A percentile compares a stretch with the other conserved stretches of the same genome.
Evolutionary conservation across 37 sponge, comb jelly and placozoan species (phyloP).

Genomic region (Ianthella basta): DNA sequence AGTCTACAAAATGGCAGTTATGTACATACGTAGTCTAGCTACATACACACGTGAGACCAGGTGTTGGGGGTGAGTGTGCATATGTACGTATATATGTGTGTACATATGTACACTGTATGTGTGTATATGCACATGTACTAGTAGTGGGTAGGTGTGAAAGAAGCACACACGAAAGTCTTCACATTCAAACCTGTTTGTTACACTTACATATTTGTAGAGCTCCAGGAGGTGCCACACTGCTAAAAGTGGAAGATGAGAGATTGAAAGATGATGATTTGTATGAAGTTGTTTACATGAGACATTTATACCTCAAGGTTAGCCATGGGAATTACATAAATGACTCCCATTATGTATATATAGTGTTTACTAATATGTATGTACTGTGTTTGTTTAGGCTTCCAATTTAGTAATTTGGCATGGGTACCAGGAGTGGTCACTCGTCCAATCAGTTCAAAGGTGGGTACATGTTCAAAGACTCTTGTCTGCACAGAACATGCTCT

Average conservation of each 20-base stretch:
- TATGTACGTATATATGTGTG: not conserved
- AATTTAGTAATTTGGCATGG: no score
- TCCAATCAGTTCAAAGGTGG: no score
- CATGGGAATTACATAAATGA: not conserved
- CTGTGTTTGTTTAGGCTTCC: no score
- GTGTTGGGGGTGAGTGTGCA: slow-evolving; percentile 15
- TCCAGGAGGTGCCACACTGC: not conserved
- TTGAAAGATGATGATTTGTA: not conserved
- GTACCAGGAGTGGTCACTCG: no score
- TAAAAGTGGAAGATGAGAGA: slow-evolving; percentile 1
- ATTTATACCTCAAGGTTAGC: not conserved
- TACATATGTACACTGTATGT: not conserved
- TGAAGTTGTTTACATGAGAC: not conserved
- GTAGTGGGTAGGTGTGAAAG: not conserved
- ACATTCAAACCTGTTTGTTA: no score
- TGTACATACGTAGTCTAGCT: not conserved
- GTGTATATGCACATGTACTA: not conserved
- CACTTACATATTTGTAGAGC: not conserved
- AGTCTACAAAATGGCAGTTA: not conserved
- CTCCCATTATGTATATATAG: no score
- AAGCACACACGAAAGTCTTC: not conserved
- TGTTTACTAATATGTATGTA: no score
- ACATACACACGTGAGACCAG: no score
- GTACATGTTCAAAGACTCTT: no score
- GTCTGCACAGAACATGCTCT: not conserved